Conservation (phyloP, 2,888 invertebrate genomes). For the Clanis bilineata region DNA sequence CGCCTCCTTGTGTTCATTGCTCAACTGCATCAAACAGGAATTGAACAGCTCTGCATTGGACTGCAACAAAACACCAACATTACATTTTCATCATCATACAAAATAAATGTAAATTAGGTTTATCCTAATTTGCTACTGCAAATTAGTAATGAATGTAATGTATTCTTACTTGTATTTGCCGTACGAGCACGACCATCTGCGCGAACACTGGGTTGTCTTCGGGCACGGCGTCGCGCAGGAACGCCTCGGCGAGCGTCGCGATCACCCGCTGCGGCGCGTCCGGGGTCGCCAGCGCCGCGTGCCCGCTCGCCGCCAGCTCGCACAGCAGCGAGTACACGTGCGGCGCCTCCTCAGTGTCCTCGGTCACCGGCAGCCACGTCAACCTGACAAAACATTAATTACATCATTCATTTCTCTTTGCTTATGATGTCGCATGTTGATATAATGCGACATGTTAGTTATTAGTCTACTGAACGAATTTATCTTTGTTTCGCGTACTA, state of each 20-base stretch:
- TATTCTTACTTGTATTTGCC: slow-evolving; percentile 89
- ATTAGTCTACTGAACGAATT: too few species aligned
- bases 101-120: too few species aligned
- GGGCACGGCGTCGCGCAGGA: slow-evolving; percentile 91
- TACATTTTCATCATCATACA: background rate
- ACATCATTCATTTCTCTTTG: background rate
- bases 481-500: too few species aligned
- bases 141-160: background rate
- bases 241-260: slow-evolving; percentile 94
- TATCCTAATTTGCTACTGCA: too few species aligned
- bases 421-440: too few species aligned
- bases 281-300: slow-evolving; percentile 92
- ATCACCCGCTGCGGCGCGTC: slow-evolving; percentile 94
- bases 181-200: slow-evolving; percentile 91
- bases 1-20: slow-evolving; percentile 91
- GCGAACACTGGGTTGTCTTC: slow-evolving; percentile 87
- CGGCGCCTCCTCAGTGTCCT: slow-evolving; percentile 97
- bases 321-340: slow-evolving; percentile 98
- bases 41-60: slow-evolving; percentile 90
- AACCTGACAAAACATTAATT: slow-evolving; percentile 80
- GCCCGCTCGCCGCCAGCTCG: slow-evolving; percentile 95
- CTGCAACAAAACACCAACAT: slow-evolving; percentile 62
- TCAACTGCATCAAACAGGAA: slow-evolving; percentile 88
- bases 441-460: too few species aligned
- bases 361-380: slow-evolving; percentile 97